Percentiles rank a stretch among this genome's conserved stretches.
These are phyloP conservation scores for Prionailurus viverrinus DNA, from an alignment of 2,113 vertebrate genomes.

Conservation along the genomic window DNA sequence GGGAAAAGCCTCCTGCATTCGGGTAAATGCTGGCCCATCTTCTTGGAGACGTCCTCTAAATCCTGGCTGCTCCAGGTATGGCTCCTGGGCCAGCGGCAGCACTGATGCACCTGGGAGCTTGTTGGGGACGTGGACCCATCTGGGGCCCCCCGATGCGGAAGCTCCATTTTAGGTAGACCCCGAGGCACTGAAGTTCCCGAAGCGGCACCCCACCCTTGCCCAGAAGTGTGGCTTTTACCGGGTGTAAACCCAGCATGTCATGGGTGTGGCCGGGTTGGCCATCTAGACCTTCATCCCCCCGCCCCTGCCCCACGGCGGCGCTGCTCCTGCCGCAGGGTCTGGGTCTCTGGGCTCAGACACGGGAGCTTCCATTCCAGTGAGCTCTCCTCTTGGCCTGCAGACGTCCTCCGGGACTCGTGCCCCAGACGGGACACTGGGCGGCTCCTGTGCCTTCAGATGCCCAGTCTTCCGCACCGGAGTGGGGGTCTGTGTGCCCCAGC, in stretches of 20 bases:
- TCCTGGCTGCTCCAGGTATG: background rate
- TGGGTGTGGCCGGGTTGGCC: too few relatives aligned
- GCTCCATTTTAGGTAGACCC: too few relatives aligned
- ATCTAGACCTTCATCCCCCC: too few relatives aligned
- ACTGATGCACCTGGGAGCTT: rapidly evolving
- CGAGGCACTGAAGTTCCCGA: background rate
- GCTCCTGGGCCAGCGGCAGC: too few relatives aligned
- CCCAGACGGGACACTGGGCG: rapidly evolving
- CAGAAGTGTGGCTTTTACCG: background rate
- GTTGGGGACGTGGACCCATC: background rate
- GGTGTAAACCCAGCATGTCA: background rate
- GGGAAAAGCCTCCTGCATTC: background rate
- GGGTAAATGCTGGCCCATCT: background rate
- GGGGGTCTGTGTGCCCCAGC: background rate
- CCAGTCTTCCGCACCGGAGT: rapidly evolving
- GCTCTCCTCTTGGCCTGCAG: background rate
- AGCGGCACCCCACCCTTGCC: rapidly evolving
- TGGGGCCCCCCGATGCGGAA: background rate
- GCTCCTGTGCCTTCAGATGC: too few relatives aligned
- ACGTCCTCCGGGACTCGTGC: too few relatives aligned
- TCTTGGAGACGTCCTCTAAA: background rate
- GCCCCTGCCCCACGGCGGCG: too few relatives aligned
- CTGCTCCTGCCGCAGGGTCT: background rate
- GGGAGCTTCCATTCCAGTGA: rapidly evolving
- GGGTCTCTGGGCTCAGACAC: background rate